Base-by-base conservation (phyloP, 2,888 invertebrate species). In the Ectropis crepuscularia region DNA sequence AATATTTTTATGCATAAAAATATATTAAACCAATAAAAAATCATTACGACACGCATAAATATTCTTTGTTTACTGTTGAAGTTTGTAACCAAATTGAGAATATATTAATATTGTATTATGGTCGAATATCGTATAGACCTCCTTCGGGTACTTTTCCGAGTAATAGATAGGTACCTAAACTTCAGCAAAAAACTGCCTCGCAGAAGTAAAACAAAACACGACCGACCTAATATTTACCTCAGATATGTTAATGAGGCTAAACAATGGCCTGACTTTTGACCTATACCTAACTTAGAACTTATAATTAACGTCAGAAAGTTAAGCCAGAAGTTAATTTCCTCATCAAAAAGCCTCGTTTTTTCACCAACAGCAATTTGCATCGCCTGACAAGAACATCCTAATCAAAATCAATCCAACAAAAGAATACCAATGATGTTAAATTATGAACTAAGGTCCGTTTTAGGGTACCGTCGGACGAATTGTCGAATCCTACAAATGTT, bases 391-490 rank as follows among this genome's bases (percentile, higher is more conserved):
- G 60, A 65, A 69, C 65, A 69, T 67, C 67, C 67, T 64, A 64
- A 69, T 69, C 69, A 64, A 64, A 69, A 61, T 65, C 64, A 68
- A 68, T 67, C 60, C 65, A 57, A 43, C 60, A 57, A 63, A 63
- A 59, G 46, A 37, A 59, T 63, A 48, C 11, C 58, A 49, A 63
- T 63, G 41, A 59, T 42, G 16, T 1, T 48, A 58, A 54, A 63
- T 53, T 63, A 58, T 36, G 10, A 41, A 49, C 51, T 57, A 36
- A 46, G 50, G 45, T 45, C 16, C 28, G 49, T 54, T 49, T 36
- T 49, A 49, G 54, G 43, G 51, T 51, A 28, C 51, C 41, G 41
- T 41, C 0, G 16, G 16, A 28, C 16, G 1, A 28, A 28, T 28
- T 28, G 16, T 28, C 2, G 1, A 28, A 28, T 28, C 16, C 16